Evolutionary conservation across 2,888 invertebrate genomes (phyloP), one percentile per base, ranked within the genome.

Genomic region (Nematopogon swammerdamellus): DNA sequence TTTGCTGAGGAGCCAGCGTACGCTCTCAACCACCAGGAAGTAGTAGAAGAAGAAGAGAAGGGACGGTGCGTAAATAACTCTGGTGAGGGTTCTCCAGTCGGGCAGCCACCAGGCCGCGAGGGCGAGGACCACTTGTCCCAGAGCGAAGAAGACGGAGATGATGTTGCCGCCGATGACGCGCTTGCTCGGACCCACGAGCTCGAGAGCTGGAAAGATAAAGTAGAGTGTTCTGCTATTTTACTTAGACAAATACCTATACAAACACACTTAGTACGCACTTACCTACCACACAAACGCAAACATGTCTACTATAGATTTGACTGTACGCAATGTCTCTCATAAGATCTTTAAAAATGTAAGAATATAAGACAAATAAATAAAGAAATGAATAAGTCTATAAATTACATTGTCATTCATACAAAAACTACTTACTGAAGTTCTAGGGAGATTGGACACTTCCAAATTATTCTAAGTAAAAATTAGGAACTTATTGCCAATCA

Each of bases 1-100:
- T 58, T 84, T 84, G 49, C 83, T 83, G 44, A 88, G 66, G n/a
- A 89, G 75, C 89, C 90, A 90, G 52, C 89, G 72, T 4, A 86
- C 79, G 46, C 87, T 87, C 64, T 87, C 87, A 19, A 86, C 85
- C 36, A 85, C 65, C 2, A 84, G 50, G 74, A 85, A 85, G 56
- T 77, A 81, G 62, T 87, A 85, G 10, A 82, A 59, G 46, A 89
- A 60, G 51, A 87, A 82, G 1, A 88, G 59, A 3, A 86, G 61
- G 1, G 85, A 82, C 0, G 89, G 89, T 0, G 81, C 70, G 62
- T 89, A 89, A 46, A 87, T 61, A 19, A 84, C 68, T 47, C 84
- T 67, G 5, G 87, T 82, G 44, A 84, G 70, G 46, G 76, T 75
- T 57, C 83, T 75, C 90, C 90, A 91, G 59, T 85, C 80, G 49